These are phyloP conservation scores for Hydrotaea diabolus DNA, from an alignment of 2,888 invertebrate species.

Conservation along the genomic window DNA sequence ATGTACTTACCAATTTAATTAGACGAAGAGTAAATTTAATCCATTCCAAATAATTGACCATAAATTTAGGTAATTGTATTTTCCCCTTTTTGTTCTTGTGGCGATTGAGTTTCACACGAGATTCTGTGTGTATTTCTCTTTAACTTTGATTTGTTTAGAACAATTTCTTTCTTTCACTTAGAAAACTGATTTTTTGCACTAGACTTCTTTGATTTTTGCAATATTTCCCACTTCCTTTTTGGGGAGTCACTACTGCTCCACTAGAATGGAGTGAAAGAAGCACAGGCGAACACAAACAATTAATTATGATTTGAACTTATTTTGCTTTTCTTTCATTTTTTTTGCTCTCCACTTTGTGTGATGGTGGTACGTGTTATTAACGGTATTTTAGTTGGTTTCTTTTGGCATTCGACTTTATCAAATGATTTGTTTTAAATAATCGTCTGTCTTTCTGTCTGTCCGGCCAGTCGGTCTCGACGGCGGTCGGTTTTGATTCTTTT, in stretches of 20 bases:
- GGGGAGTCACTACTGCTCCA: background rate
- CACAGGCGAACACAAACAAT: background rate
- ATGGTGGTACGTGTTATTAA: background rate
- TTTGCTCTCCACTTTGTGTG: background rate
- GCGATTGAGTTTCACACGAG: background rate
- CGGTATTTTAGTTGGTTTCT: background rate
- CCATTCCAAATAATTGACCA: slow-evolving; percentile 1
- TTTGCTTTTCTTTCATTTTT: background rate
- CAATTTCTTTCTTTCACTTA: background rate
- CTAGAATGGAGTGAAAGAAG: background rate
- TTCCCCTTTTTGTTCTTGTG: background rate
- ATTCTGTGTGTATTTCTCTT: background rate
- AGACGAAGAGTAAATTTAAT: background rate
- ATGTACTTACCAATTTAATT: background rate
- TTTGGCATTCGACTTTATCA: background rate
- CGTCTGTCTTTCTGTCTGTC: no score
- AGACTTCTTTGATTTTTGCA: background rate
- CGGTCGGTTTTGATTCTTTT: background rate
- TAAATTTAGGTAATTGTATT: background rate
- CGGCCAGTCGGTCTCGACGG: background rate
- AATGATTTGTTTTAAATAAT: background rate
- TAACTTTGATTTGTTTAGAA: background rate
- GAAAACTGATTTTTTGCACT: background rate
- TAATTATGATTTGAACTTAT: background rate
- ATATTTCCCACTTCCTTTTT: background rate